These are phyloP conservation scores for Falco columbarius DNA, from an alignment of 2,797 vertebrate species.

Conservation along the genomic window DNA sequence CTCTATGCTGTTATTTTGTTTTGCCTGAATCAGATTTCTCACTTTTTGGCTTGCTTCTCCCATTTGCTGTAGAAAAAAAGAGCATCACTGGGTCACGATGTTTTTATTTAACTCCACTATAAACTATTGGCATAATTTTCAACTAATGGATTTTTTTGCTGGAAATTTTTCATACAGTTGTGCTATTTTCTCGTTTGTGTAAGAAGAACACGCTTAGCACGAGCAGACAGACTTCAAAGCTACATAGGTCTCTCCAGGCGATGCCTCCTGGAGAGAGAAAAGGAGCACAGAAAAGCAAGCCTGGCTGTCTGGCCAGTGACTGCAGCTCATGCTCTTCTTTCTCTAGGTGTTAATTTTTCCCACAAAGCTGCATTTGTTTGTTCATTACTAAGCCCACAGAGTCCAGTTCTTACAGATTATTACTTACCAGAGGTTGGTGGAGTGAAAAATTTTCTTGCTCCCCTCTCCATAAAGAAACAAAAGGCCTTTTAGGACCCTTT, in stretches of 20 bases:
- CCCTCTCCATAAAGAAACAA: not conserved
- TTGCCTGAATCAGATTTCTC: not conserved
- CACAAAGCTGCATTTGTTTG: not conserved
- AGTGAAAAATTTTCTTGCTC: not conserved
- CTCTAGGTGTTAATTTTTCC: not conserved
- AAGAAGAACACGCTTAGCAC: not conserved
- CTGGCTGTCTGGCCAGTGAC: no score
- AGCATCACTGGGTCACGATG: not conserved
- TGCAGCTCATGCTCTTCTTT: accelerated
- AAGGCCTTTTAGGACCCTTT: not conserved
- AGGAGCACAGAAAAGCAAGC: not conserved
- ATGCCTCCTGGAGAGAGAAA: not conserved
- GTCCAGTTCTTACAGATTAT: not conserved
- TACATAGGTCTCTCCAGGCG: not conserved
- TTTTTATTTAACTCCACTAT: not conserved
- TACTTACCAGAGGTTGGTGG: not conserved
- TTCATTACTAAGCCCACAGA: not conserved
- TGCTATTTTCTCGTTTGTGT: not conserved
- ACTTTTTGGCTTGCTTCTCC: not conserved
- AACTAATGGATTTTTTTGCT: not conserved
- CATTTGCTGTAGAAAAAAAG: not conserved
- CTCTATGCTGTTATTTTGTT: not conserved
- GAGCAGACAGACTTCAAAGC: not conserved
- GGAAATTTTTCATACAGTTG: not conserved
- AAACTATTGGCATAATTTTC: not conserved